Evolutionary conservation across 2,888 invertebrate species (phyloP).

Genomic region (Catocala fraxini): DNA sequence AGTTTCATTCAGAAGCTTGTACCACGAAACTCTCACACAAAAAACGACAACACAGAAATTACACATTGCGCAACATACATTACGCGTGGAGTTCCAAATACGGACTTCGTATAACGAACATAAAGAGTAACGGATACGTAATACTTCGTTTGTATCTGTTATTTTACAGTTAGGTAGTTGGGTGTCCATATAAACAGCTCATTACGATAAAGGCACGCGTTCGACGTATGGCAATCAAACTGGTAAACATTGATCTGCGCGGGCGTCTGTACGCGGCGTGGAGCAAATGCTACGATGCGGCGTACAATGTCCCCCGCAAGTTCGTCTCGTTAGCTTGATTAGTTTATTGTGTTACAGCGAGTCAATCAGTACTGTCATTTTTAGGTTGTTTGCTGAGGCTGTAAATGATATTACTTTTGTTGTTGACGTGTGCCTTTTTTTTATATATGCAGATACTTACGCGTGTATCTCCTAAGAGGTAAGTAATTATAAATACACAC

Average conservation of each 20-base stretch:
- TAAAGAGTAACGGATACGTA: slow-evolving; percentile 13
- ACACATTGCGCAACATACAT: neutral
- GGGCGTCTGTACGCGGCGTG: slow-evolving; percentile 42
- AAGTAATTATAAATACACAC: too few relatives aligned
- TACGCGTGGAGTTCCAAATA: neutral
- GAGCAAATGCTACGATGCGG: slow-evolving; percentile 21
- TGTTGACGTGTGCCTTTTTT: neutral
- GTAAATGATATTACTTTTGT: slow-evolving; percentile 16
- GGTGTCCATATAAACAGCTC: slow-evolving; percentile 61
- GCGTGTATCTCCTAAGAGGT: too few relatives aligned
- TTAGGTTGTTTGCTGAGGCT: slow-evolving; percentile 25
- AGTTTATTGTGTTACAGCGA: slow-evolving; percentile 45
- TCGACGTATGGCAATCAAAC: slow-evolving; percentile 59
- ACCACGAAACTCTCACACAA: slow-evolving; percentile 20
- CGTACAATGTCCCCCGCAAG: slow-evolving; percentile 39
- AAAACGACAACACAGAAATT: neutral
- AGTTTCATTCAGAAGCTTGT: slow-evolving; percentile 49
- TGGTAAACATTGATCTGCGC: slow-evolving; percentile 53
- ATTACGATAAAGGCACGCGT: slow-evolving; percentile 60
- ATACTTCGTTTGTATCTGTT: neutral
- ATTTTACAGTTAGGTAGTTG: slow-evolving; percentile 11
- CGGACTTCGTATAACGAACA: neutral
- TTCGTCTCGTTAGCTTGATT: slow-evolving; percentile 52
- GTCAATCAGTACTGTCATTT: slow-evolving; percentile 47
- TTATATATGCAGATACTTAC: too few relatives aligned